These are phyloP conservation scores for Drosophila nigrodunni DNA, from an alignment of 1,140 invertebrate genomes.

Conservation along the genomic window DNA sequence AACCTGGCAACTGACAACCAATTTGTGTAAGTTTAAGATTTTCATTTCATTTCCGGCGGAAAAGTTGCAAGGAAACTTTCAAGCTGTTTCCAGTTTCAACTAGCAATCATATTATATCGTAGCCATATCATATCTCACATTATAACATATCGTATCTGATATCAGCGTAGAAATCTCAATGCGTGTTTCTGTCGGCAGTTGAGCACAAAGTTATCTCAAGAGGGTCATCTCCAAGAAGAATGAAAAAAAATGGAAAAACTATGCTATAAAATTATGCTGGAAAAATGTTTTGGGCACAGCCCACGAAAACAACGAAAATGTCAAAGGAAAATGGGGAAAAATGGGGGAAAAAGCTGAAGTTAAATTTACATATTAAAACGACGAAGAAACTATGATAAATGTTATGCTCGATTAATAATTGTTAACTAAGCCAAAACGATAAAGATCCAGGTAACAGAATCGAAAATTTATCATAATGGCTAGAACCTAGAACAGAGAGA, in stretches of 20 bases:
- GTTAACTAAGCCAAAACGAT: conserved; percentile 74
- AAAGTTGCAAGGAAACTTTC: conserved; percentile 24
- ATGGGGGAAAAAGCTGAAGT: conserved; percentile 6
- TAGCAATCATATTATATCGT: conserved; percentile 28
- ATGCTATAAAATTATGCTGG: conserved; percentile 43
- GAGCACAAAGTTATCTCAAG: conserved; percentile 63
- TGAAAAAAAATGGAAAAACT: conserved; percentile 19
- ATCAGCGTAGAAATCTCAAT: conserved; percentile 38
- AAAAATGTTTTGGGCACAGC: conserved; percentile 42
- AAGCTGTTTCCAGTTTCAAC: conserved; percentile 41
- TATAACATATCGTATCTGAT: conserved; percentile 38
- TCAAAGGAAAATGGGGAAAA: conserved; percentile 34
- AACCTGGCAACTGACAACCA: conserved; percentile 41
- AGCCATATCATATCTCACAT: conserved; percentile 13
- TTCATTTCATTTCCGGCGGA: conserved; percentile 48
- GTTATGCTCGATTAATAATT: conserved; percentile 84
- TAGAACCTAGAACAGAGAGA: conserved; percentile 5
- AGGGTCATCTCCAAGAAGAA: conserved; percentile 35
- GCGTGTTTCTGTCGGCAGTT: conserved; percentile 51
- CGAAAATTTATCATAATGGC: conserved; percentile 42
- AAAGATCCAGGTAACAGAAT: conserved; percentile 50
- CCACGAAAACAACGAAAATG: conserved; percentile 55
- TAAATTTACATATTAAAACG: conserved; percentile 70
- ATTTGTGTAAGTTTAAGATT: conserved; percentile 20
- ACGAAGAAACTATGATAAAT: conserved; percentile 71